phyloP scores from a whole-genome alignment of 2,113 vertebrate species.

The Tragulus kanchil region DNA sequence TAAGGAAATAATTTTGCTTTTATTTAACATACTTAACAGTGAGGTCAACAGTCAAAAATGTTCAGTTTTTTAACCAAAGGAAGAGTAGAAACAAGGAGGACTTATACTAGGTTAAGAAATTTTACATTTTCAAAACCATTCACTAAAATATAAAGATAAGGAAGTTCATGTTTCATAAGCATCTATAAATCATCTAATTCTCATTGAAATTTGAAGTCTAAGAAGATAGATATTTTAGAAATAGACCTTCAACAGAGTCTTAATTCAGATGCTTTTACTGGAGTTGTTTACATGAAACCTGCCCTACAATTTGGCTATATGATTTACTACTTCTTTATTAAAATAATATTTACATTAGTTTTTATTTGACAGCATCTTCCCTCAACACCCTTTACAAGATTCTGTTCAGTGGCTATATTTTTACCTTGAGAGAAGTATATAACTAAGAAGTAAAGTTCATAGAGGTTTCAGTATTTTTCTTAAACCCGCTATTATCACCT shows the following conservation, averaged over 20 bases:
- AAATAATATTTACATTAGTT: conserved; percentile 1
- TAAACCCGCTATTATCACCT: background rate
- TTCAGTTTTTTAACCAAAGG: background rate
- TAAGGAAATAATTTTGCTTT: background rate
- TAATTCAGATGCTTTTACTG: background rate
- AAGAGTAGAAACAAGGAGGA: background rate
- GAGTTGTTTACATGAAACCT: background rate
- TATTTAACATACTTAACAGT: background rate
- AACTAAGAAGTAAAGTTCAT: background rate
- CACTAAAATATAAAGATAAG: background rate
- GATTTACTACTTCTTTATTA: background rate
- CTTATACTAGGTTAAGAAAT: background rate
- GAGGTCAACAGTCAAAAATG: background rate
- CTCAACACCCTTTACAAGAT: background rate
- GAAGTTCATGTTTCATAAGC: background rate
- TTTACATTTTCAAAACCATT: background rate
- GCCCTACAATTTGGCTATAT: background rate
- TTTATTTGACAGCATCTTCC: background rate
- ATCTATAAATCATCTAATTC: background rate
- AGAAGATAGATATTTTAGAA: background rate
- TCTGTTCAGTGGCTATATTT: background rate
- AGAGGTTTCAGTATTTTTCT: background rate
- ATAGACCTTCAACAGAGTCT: background rate
- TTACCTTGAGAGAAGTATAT: background rate
- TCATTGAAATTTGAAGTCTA: background rate